Evolutionary conservation across 2,797 vertebrate genomes (phyloP).

Genomic region (Pygocentrus nattereri): DNA sequence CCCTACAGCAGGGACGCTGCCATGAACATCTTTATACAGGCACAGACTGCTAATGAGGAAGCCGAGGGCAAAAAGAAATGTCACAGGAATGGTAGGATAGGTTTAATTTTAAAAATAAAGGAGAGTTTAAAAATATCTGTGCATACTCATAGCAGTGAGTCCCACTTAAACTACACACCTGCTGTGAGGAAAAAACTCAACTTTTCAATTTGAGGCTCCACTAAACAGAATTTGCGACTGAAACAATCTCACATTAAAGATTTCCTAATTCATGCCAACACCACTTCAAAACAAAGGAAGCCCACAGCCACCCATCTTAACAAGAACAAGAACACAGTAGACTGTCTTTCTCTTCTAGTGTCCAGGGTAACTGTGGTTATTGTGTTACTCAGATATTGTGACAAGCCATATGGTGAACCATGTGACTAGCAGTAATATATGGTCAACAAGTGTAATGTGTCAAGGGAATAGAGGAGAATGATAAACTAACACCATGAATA

Average conservation of each 20-base stretch:
- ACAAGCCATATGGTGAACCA: background rate
- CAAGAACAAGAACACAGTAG: background rate
- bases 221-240: background rate
- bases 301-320: background rate
- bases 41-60: background rate
- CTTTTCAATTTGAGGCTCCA: too few relatives aligned
- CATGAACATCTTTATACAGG: background rate
- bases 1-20: slow-evolving; percentile 1
- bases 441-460: background rate
- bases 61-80: background rate
- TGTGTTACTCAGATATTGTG: slow-evolving; percentile 13
- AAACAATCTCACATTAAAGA: background rate
- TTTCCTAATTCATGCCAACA: background rate
- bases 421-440: background rate
- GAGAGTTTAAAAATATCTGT: background rate
- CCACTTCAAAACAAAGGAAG: background rate
- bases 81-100: background rate
- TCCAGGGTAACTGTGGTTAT: background rate
- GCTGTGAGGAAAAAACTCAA: background rate
- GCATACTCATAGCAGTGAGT: background rate
- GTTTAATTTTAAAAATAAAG: too few relatives aligned
- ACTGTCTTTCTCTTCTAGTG: background rate
- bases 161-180: background rate
- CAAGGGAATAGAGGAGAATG: too few relatives aligned
- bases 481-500: background rate